These are phyloP conservation scores for Nycticorax nycticorax DNA, from an alignment of 2,113 vertebrate genomes.

Conservation along the genomic window DNA sequence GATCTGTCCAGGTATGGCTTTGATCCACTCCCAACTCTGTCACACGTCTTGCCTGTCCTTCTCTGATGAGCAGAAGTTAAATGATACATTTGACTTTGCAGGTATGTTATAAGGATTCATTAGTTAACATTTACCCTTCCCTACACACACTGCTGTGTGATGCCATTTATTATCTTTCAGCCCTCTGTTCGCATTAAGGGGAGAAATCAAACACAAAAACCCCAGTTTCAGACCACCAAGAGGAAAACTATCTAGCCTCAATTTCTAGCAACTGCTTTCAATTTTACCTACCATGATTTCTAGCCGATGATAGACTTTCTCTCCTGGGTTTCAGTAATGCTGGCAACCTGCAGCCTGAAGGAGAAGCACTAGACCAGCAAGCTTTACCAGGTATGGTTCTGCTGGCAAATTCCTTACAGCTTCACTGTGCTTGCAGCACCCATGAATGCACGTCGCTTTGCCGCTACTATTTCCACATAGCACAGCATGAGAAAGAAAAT, in stretches of 20 bases:
- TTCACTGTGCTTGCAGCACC: background rate
- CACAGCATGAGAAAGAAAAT: background rate
- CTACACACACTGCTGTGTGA: background rate
- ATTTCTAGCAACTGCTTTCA: background rate
- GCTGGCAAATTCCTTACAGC: background rate
- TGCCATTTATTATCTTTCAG: background rate
- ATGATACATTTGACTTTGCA: background rate
- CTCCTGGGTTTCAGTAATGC: background rate
- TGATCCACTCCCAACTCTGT: background rate
- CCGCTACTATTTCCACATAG: background rate
- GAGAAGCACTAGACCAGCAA: background rate
- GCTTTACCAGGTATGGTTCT: background rate
- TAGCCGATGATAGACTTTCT: background rate
- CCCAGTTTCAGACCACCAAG: background rate
- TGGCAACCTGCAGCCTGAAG: background rate
- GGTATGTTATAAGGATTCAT: background rate
- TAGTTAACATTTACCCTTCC: background rate
- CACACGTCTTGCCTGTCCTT: background rate
- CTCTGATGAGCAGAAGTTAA: background rate
- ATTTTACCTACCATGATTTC: background rate
- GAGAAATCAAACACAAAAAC: background rate
- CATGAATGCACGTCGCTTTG: background rate
- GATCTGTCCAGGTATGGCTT: background rate
- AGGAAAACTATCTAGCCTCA: background rate
- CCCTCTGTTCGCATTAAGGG: background rate